A percentile compares a stretch with the other conserved stretches of the same genome.
phyloP scores from a whole-genome alignment of 1,140 invertebrate genomes.

The Papilio helenus region DNA sequence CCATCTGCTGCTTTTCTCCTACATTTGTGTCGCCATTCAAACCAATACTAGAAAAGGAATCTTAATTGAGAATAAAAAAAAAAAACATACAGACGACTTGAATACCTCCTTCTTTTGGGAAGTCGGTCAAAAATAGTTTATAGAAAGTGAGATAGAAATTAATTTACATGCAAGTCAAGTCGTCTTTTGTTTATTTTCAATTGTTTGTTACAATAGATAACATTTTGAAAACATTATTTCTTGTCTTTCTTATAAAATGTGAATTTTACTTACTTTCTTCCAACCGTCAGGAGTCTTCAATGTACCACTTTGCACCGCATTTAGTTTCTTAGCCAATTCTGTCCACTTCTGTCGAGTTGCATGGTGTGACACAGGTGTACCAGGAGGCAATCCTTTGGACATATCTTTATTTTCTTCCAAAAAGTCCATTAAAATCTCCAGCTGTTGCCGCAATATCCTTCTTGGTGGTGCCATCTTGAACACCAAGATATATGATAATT shows the following conservation, averaged over 20 bases:
- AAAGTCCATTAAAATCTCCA: slow-evolving; percentile 71
- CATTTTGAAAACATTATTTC: too few species aligned
- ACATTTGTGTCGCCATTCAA: slow-evolving; percentile 75
- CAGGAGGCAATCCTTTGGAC: slow-evolving; percentile 60
- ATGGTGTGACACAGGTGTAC: slow-evolving; percentile 56
- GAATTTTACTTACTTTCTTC: slow-evolving; percentile 62
- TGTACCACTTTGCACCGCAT: slow-evolving; percentile 63
- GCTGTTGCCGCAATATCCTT: slow-evolving; percentile 64
- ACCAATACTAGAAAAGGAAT: slow-evolving; percentile 70
- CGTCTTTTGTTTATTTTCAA: too few species aligned
- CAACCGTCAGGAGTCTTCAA: slow-evolving; percentile 69
- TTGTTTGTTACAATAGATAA: too few species aligned
- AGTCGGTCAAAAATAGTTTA: too few species aligned
- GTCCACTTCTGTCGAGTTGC: slow-evolving; percentile 65
- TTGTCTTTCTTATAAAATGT: too few species aligned
- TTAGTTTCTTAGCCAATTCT: slow-evolving; percentile 63
- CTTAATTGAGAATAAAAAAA: slow-evolving; percentile 33
- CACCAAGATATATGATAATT: slow-evolving; percentile 7
- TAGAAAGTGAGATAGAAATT: too few species aligned
- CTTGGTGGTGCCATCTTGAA: slow-evolving; percentile 72
- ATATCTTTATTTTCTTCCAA: slow-evolving; percentile 70
- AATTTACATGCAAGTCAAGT: too few species aligned
- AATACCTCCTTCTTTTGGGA: too few species aligned
- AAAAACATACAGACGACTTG: too few species aligned
- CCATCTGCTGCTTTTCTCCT: slow-evolving; percentile 72